Evolutionary conservation across 2,797 vertebrate species (phyloP).

Genomic region (Acanthornis magna): DNA sequence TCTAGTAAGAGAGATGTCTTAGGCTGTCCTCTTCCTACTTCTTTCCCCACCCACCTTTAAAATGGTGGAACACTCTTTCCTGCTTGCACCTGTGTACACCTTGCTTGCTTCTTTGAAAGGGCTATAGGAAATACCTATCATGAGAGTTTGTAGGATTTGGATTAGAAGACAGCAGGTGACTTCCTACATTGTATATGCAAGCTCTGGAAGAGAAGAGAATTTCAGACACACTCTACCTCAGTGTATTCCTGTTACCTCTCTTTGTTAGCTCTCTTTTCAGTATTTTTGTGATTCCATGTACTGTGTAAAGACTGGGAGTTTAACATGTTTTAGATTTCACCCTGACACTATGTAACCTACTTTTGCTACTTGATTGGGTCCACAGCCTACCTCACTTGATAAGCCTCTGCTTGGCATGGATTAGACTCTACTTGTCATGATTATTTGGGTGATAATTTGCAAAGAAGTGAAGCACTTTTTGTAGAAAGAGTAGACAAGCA

Average conservation of each 20-base stretch:
- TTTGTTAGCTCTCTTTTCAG: not conserved
- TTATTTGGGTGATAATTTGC: not conserved
- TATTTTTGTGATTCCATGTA: not conserved
- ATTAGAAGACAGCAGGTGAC: not conserved
- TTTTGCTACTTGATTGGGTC: not conserved
- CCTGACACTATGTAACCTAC: not conserved
- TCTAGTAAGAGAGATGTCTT: not conserved
- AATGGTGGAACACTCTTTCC: not conserved
- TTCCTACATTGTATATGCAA: not conserved
- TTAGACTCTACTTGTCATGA: not conserved
- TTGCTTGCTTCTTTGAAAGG: not conserved
- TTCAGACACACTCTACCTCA: not conserved
- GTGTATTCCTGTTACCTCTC: not conserved
- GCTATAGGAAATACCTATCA: not conserved
- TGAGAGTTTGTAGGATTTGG: not conserved
- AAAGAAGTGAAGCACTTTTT: not conserved
- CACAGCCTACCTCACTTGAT: not conserved
- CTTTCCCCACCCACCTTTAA: not conserved
- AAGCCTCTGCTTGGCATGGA: not conserved
- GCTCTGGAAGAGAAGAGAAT: not conserved
- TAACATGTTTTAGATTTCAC: not conserved
- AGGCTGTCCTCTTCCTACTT: not conserved
- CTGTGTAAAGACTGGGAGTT: not conserved
- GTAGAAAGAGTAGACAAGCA: not conserved
- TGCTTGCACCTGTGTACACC: not conserved